Evolutionary conservation across 2,113 vertebrate species (phyloP).

Genomic region (Anoura caudifer): DNA sequence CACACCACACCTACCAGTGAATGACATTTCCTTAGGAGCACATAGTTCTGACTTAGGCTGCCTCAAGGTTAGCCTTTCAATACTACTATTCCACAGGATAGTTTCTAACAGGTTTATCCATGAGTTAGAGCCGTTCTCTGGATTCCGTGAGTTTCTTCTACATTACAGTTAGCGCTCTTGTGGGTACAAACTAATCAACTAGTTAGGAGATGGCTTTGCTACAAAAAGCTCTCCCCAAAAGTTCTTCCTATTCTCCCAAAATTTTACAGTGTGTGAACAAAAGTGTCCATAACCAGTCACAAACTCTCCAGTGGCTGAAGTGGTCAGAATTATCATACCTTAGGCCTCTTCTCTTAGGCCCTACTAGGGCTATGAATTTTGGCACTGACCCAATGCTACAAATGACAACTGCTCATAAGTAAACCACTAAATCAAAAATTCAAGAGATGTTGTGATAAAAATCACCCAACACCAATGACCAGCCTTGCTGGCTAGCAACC

Average conservation of each 20-base stretch:
- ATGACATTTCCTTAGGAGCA: not conserved
- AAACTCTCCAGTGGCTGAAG: not conserved
- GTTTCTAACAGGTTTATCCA: not conserved
- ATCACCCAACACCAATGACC: not conserved
- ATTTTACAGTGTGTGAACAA: not conserved
- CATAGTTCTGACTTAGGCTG: not conserved
- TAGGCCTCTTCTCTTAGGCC: not conserved
- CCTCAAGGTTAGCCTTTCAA: not conserved
- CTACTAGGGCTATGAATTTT: not conserved
- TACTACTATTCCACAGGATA: not conserved
- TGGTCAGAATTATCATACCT: not conserved
- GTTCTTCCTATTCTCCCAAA: not conserved
- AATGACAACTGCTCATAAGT: not conserved
- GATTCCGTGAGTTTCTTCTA: not conserved
- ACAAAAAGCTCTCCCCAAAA: not conserved
- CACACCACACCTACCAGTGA: not conserved
- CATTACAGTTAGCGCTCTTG: not conserved
- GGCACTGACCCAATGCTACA: not conserved
- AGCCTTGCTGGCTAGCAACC: not conserved
- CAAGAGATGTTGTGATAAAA: not conserved
- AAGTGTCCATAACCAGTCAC: not conserved
- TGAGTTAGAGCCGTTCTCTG: not conserved
- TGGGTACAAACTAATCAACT: not conserved
- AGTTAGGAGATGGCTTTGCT: not conserved
- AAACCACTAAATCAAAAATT: conserved; percentile 19